Base-by-base conservation (phyloP, 2,113 vertebrate species). In the Pseudorasbora parva region DNA sequence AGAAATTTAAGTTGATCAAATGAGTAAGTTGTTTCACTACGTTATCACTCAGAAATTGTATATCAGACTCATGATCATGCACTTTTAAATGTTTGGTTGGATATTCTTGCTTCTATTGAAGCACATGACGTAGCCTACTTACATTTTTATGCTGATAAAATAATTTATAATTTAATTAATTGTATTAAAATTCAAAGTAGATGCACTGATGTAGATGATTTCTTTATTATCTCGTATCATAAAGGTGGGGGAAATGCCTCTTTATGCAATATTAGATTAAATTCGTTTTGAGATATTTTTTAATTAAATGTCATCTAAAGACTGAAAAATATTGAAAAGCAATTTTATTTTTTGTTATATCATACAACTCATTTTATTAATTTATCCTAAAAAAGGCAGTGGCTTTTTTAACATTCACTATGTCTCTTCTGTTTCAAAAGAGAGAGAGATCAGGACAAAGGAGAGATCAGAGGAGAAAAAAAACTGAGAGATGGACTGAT, bases 401-500 rank as follows among this genome's bases (percentile, higher is more conserved):
- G 2, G 0, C 4, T 79, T 62, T 21, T 79, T 64, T 43, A 78
- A 17, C 7, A 60, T 60, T 78, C 21, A 23, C 1, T 59, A 43
- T n/a, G 27, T 56, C 33, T 54, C 74, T 25, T 33, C 19, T 21
- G 30, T 57, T 41, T 60, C 54, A 49, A 73, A 72, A 72, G 30
- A 41, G 51, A 27, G 7, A 57, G 54, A 25, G 12, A 59, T 33
- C 1, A 5, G 19, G 8, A 30, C 17, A 80, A 60, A 80, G 47
- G n/a, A 60, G n/a, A 41, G 54, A 41, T 14, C 4, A 59, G 47
- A 69, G 66, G 66, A 72, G 41, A 78, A 27, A 43, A 27, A 43
- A 14, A 45, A 43, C 11, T 5, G 78, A 54, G 19, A 68, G 78
- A 81, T 54, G 27, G 10, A n/a, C 25, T 69, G 78, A 81, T 54